A percentile compares a stretch with the other conserved stretches of the same genome.
Conservation (phyloP, 2,797 vertebrate genomes). For the Somateria mollissima region DNA sequence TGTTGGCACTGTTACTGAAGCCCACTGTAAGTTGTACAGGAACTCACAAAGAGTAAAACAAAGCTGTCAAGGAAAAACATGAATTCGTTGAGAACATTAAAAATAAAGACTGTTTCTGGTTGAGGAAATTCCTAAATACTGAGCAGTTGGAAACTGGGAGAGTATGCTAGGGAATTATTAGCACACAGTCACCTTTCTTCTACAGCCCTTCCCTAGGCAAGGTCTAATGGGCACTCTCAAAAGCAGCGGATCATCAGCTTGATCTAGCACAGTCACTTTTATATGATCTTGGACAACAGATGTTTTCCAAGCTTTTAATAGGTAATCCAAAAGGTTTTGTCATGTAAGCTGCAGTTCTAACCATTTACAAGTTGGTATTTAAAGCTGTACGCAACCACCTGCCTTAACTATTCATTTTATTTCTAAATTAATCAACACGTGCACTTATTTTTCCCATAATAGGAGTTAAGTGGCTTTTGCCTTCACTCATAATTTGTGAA, state of each 20-base stretch:
- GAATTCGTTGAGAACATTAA: neutral
- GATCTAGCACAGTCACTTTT: neutral
- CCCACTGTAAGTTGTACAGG: neutral
- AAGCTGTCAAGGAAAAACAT: neutral
- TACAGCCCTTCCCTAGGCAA: neutral
- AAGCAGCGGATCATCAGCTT: neutral
- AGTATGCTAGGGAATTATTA: neutral
- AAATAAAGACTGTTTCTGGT: neutral
- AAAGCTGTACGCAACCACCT: neutral
- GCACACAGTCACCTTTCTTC: neutral
- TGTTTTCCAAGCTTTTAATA: neutral
- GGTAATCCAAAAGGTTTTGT: constrained; percentile 3
- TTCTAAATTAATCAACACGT: neutral
- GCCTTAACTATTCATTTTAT: neutral
- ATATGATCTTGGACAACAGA: neutral
- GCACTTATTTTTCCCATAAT: constrained; percentile 4
- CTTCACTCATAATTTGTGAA: neutral
- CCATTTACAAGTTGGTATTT: neutral
- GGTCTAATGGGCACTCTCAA: neutral
- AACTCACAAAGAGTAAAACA: neutral
- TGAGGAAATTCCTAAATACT: neutral
- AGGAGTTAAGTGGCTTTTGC: constrained; percentile 7
- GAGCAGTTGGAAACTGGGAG: neutral
- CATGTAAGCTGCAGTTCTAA: neutral
- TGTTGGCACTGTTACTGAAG: neutral